Conservation (phyloP, 2,797 vertebrate species). For the Glyptemys insculpta region DNA sequence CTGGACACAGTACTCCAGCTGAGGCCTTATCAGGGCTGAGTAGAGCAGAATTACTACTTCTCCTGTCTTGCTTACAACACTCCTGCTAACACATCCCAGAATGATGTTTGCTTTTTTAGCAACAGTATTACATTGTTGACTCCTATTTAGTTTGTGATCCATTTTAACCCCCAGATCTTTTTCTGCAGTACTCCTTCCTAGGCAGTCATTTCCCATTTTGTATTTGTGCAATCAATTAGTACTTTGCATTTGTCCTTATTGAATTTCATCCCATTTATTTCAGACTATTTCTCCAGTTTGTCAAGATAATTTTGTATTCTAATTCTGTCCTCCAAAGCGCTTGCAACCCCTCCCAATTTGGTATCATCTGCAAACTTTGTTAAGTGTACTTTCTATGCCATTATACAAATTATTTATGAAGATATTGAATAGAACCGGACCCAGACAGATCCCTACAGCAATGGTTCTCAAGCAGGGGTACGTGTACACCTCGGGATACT, state of each 20-base stretch:
- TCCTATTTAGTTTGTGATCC: not conserved
- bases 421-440: not conserved
- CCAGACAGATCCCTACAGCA: not conserved
- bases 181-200: not conserved
- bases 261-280: not conserved
- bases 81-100: not conserved
- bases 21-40: not conserved
- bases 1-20: not conserved
- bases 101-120: not conserved
- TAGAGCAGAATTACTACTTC: not conserved
- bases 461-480: too few relatives aligned
- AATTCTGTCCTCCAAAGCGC: not conserved
- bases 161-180: not conserved
- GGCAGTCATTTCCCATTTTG: not conserved
- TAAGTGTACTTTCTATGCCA: not conserved
- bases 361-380: not conserved
- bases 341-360: not conserved
- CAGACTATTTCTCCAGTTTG: not conserved
- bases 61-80: not conserved
- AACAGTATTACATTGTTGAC: not conserved
- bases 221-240: not conserved
- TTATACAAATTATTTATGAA: not conserved
- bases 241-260: not conserved
- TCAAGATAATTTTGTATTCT: not conserved
- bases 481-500: too few relatives aligned